Conservation (phyloP, 1,140 invertebrate genomes). For the Monochamus saltuarius region DNA sequence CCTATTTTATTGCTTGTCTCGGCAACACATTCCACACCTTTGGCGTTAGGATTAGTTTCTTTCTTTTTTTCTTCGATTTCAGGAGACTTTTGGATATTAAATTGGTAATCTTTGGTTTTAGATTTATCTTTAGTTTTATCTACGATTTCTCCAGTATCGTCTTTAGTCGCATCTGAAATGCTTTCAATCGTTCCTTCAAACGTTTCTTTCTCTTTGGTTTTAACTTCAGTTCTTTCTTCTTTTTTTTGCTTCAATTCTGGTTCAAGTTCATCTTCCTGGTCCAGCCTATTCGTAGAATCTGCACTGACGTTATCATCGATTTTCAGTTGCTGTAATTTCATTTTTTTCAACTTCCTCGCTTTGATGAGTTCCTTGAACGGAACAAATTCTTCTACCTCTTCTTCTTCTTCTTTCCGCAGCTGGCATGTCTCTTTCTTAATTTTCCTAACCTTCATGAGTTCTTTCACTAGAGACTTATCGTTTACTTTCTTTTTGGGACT, state of each 20-base stretch:
- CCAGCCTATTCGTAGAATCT: conserved; percentile 8
- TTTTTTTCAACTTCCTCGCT: conserved; percentile 33
- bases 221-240: conserved; percentile 1
- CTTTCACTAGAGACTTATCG: conserved; percentile 20
- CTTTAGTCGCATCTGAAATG: not conserved
- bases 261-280: not conserved
- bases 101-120: not conserved
- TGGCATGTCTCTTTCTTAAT: conserved; percentile 13
- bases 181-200: not conserved
- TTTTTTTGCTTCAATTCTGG: not conserved
- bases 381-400: conserved; percentile 30
- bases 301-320: conserved; percentile 5
- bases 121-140: not conserved
- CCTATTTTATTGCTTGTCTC: too few relatives aligned
- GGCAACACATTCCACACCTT: not conserved
- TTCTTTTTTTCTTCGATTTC: not conserved
- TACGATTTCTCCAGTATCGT: not conserved
- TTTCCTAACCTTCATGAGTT: conserved; percentile 12
- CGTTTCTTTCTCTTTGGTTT: not conserved
- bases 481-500: conserved; percentile 11
- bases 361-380: conserved; percentile 33
- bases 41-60: not conserved
- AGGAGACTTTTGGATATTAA: not conserved
- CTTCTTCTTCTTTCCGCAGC: conserved; percentile 5
- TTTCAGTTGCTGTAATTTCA: conserved; percentile 26